Base-by-base conservation (phyloP, 1,140 invertebrate species). In the Drosophila sproati region DNA sequence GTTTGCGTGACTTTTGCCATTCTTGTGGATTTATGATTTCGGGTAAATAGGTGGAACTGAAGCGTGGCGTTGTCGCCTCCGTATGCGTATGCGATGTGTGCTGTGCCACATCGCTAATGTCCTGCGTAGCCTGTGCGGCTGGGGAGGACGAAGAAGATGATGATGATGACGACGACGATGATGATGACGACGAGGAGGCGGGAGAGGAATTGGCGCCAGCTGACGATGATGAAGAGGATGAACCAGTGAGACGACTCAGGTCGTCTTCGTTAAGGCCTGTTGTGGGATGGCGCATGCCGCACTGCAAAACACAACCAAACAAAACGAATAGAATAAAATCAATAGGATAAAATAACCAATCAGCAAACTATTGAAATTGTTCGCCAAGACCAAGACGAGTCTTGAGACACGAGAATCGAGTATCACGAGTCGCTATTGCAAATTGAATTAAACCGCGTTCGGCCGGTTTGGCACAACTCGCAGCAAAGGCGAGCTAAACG, bases 1-100 rank as follows among this genome's bases (percentile, higher is more conserved):
- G 94, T 91, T 97, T 97, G 67, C 96, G 94, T 92, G 79, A 94
- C 76, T 88, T 89, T 73, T 91, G 91, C 91, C 80, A 92, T 87
- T 91, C 88, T 69, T 85, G 67, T 6, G 86, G 92, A 63, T 92
- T 91, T 28, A 92, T 92, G 73, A 86, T 75, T 71, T 93, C 91
- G 55, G 92, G 91, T 73, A 92, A 52, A 56, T 93, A 92, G 12
- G 82, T 92, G 68, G 92, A 93, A 68, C 75, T 93, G 75, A 93
- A 94, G 72, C 78, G 89, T 88, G 91, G 70, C 78, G 47, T 8
- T 55, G 68, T 71, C 57, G 73, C 80, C 10, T 89, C 85, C 51
- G 80, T 72, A 51, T 76, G 73, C 32, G 61, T 35, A 10, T 35
- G 45, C 32, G 35, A 2, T 37, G 35, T 37, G 20, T 47, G 60